Evolutionary conservation across 30 jellyfish, hydroid and myxozoan genomes (phyloP), one percentile per base, ranked within the genome.

Genomic region (Mastigias papua): DNA sequence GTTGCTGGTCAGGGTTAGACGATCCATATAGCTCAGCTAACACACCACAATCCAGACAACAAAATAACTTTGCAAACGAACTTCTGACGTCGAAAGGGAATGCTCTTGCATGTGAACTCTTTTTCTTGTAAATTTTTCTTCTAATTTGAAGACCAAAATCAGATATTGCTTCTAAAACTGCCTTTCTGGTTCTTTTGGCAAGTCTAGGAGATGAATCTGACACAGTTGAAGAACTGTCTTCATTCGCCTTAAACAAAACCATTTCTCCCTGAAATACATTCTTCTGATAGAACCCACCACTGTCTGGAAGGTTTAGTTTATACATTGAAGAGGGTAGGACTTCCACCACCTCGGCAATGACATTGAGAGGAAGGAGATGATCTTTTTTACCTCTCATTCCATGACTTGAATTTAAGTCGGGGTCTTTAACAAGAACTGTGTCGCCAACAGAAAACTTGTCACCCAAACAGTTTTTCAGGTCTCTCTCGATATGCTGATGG

Each of bases 211-310:
- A 11, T 20, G 58, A n/a, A n/a, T n/a, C 22, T 7, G 50, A 19
- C 31, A 32, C 15, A 66, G 29, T n/a, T n/a, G 86, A 21, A 16
- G 26, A 8, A n/a, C 26, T 23, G 22, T 34, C 11, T 29, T 16
- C 48, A 29, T 50, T 34, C 17, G 34, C 30, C 20, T 6, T 28
- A 32, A 37, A 74, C 73, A 74, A 48, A 74, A 74, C 73, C 54
- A 74, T 74, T 74, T 74, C 73, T 19, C 86, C 72, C 48, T 74
- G 73, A 21, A 74, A 74, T 13, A 73, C 35, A 74, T 37, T 22
- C 48, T 74, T 74, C 48, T 74, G 86, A 70, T 17, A 69, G 60
- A 26, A 31, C 8, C 26, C 29, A 22, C 28, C 48, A 20, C 86
- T 73, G 31, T 74, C 42, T 23, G 72, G 73, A 26, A 74, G 51